Evolutionary conservation across 2,888 invertebrate genomes (phyloP).

Genomic region (Catonia carolina): DNA sequence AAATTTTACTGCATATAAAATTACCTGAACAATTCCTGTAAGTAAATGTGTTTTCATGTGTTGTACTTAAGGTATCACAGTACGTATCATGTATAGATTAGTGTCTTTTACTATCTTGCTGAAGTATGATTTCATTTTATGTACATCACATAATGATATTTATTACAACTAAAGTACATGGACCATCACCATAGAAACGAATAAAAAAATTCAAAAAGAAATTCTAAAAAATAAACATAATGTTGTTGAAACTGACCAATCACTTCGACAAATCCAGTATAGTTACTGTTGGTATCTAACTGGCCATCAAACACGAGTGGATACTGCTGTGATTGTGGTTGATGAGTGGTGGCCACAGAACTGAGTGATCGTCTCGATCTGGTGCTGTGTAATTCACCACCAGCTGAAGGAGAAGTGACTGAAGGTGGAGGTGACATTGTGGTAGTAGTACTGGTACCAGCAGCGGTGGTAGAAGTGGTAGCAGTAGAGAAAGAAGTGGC

Average conservation of each 20-base stretch:
- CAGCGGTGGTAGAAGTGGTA: neutral
- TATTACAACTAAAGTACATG: no score
- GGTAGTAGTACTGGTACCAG: neutral
- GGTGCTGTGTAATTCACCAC: no score
- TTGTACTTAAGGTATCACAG: no score
- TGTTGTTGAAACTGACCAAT: conserved; percentile 64
- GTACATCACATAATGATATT: no score
- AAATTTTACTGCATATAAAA: no score
- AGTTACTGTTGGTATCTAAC: conserved; percentile 69
- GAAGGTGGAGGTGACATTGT: conserved; percentile 6
- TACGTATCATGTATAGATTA: no score
- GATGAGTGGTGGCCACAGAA: conserved; percentile 5
- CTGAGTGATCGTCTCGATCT: conserved; percentile 14
- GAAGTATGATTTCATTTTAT: no score
- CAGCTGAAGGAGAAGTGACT: conserved; percentile 8
- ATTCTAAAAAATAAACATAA: no score
- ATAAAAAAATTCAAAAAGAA: no score
- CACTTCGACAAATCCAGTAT: conserved; percentile 78
- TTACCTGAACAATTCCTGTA: conserved; percentile 36
- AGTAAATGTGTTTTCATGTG: conserved; percentile 36
- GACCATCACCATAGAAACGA: no score
- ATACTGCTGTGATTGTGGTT: no score
- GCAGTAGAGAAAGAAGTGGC: neutral
- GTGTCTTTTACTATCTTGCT: no score
- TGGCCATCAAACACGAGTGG: conserved; percentile 53